Percentiles rank a stretch among this genome's conserved stretches.
These are phyloP conservation scores for Lutraria lutraria DNA, from an alignment of 2,888 invertebrate genomes.

Conservation along the genomic window DNA sequence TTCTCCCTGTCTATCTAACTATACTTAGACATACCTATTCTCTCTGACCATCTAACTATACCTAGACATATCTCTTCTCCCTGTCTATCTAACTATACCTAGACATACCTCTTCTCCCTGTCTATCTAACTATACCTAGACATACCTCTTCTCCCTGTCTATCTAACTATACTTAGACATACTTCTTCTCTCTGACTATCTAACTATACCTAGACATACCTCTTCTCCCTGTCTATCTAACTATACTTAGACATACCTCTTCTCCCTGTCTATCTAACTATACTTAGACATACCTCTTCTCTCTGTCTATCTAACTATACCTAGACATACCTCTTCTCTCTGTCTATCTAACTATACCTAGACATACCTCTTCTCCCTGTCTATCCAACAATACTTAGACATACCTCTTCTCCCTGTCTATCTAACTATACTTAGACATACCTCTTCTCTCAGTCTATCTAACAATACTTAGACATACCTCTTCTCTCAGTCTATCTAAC, in stretches of 20 bases:
- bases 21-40: too few species aligned
- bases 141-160: conserved; percentile 69
- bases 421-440: neutral
- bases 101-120: conserved; percentile 65
- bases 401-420: too few species aligned
- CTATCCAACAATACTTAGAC: conserved; percentile 76
- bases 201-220: neutral
- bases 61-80: conserved; percentile 51
- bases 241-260: too few species aligned
- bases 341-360: conserved; percentile 76
- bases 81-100: conserved; percentile 77
- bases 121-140: conserved; percentile 73
- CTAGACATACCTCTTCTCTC: conserved; percentile 53
- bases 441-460: conserved; percentile 74
- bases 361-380: conserved; percentile 66
- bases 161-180: conserved; percentile 76
- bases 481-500: too few species aligned
- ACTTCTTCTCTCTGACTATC: too few species aligned
- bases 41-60: too few species aligned
- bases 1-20: conserved; percentile 77
- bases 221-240: conserved; percentile 76
- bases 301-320: conserved; percentile 77
- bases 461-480: too few species aligned
- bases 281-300: conserved; percentile 44
- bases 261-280: too few species aligned